Evolutionary conservation across 2,888 invertebrate genomes (phyloP).

Genomic region (Clostera curtula): DNA sequence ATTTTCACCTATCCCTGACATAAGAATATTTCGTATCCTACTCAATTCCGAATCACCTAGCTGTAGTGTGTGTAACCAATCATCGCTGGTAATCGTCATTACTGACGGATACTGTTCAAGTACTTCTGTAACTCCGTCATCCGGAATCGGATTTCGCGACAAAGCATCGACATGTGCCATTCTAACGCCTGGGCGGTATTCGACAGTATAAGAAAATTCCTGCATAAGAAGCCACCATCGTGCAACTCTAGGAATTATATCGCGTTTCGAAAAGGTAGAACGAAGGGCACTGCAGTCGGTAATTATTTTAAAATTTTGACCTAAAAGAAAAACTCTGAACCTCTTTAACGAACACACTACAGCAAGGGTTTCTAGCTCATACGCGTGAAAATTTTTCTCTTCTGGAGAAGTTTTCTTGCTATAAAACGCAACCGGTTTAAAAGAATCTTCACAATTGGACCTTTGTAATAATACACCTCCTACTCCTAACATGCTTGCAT

Average conservation of each 20-base stretch:
- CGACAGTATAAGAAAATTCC: conserved; percentile 5
- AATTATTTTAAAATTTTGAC: conserved; percentile 10
- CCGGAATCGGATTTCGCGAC: conserved; percentile 2
- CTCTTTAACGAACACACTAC: conserved; percentile 11
- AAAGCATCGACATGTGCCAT: conserved; percentile 8
- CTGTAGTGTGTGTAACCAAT: conserved; percentile 4
- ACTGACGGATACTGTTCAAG: no score
- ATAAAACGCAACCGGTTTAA: conserved; percentile 14
- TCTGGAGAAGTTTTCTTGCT: conserved; percentile 15
- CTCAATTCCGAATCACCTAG: conserved; percentile 2
- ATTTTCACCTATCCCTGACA: not conserved
- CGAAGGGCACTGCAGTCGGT: conserved; percentile 14
- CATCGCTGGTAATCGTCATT: conserved; percentile 1
- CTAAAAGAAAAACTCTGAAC: conserved; percentile 14
- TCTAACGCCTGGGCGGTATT: conserved; percentile 4
- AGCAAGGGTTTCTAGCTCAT: conserved; percentile 18
- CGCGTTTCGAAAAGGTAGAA: conserved; percentile 12
- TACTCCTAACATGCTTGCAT: conserved; percentile 16
- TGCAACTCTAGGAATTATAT: conserved; percentile 12
- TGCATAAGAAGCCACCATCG: conserved; percentile 13
- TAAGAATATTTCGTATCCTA: not conserved
- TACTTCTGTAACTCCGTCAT: not conserved
- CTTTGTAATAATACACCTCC: conserved; percentile 15
- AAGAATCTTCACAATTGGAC: not conserved
- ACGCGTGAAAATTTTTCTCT: conserved; percentile 15